Evolutionary conservation across 1,140 invertebrate genomes (phyloP), one percentile per base, ranked within the genome.

Genomic region (Nasonia giraulti): DNA sequence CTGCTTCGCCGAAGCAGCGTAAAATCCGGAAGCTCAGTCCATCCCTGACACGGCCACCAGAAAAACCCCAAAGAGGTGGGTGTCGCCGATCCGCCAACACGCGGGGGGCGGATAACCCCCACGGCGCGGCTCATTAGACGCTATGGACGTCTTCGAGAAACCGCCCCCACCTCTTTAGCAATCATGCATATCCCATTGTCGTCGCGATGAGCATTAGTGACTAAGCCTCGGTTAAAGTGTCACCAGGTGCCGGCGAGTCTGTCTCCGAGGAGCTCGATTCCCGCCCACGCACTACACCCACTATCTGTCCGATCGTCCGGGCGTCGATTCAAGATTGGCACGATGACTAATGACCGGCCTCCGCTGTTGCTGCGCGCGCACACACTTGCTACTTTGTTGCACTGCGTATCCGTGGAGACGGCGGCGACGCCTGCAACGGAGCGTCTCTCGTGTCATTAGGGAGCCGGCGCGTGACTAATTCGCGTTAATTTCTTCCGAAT

Each of bases 61-160:
- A 75, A 84, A 80, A 84, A 40, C 33, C 77, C 69, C 62, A 40
- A 62, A 79, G n/a, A 7, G 76, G 66, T 71, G 75, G 75, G 68
- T 50, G 82, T 84, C 17, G 14, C 2, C 66, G 40, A 77, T 71
- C 62, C 82, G 14, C 44, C 40, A 23, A 5, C 37, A 37, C 23
- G 14, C 33, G 87, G 89, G 88, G 88, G 88, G 89, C 87, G 88
- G 87, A 90, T 89, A 86, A 87, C 87, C 87, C 80, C 82, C 47
- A 81, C 47, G 83, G 82, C 83, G 87, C 69, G 86, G 86, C 91
- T 91, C 89, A 91, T 91, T 91, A 91, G 88, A 44, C 40, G 66
- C 55, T 62, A 62, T 62, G 6, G 6, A 7, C 55, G 6, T 62
- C 55, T 62, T 62, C 20, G 6, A 62, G 71, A 27, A 40, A 44